Percentiles rank a stretch among this genome's conserved stretches.
Evolutionary conservation across 2,888 invertebrate species (phyloP).

Genomic region (Ophion slaviceki): DNA sequence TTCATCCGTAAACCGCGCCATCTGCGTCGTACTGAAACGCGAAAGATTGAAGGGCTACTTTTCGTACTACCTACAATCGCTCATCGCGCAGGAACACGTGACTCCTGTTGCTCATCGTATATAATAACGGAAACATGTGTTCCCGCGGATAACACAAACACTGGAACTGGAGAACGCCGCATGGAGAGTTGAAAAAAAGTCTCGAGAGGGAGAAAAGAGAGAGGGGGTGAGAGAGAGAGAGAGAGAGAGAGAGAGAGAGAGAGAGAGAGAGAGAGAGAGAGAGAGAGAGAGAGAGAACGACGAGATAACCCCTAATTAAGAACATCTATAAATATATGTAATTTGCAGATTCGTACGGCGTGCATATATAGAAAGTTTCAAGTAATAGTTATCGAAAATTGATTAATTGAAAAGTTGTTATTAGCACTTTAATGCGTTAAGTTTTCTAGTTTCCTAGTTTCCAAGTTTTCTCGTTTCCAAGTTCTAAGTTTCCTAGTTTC

Average conservation of each 20-base stretch:
- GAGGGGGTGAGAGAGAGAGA: not conserved
- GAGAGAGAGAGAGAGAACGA: not conserved
- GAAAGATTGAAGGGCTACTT: slow-evolving; percentile 2
- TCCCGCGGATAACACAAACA: slow-evolving; percentile 33
- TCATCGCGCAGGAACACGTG: slow-evolving; percentile 22
- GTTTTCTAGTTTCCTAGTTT: too few relatives aligned
- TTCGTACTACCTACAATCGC: slow-evolving; percentile 21
- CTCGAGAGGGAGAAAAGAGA: not conserved
- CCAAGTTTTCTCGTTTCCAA: too few relatives aligned
- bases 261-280: slow-evolving; percentile 5
- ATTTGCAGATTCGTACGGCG: slow-evolving; percentile 39
- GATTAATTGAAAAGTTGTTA: too few relatives aligned
- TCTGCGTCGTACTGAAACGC: slow-evolving; percentile 8
- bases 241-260: slow-evolving; percentile 1
- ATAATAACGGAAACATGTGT: slow-evolving; percentile 64
- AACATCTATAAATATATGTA: slow-evolving; percentile 60
- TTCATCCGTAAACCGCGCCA: slow-evolving; percentile 25
- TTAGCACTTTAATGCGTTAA: too few relatives aligned
- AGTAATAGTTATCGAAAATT: too few relatives aligned
- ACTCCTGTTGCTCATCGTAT: slow-evolving; percentile 51
- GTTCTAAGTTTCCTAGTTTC: too few relatives aligned
- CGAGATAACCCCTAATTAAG: slow-evolving; percentile 55
- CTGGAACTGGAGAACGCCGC: slow-evolving; percentile 5
- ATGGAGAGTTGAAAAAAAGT: slow-evolving; percentile 25
- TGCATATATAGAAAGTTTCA: not conserved